Percentiles rank a stretch among this genome's conserved stretches.
These are phyloP conservation scores for Helleia helle DNA, from an alignment of 2,888 invertebrate genomes.

Conservation along the genomic window DNA sequence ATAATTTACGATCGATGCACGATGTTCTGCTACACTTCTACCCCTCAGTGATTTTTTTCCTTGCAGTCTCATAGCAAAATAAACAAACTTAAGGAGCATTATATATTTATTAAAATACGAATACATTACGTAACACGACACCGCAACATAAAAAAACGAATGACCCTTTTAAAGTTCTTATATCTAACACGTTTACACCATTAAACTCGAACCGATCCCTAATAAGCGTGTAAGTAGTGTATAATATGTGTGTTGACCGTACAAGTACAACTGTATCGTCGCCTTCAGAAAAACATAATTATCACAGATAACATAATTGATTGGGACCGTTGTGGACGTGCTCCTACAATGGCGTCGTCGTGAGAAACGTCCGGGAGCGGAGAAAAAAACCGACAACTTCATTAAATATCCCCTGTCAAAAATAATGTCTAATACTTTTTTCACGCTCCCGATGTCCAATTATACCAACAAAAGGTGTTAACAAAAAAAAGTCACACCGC, in stretches of 20 bases:
- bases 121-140: too few relatives aligned
- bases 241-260: conserved; percentile 59
- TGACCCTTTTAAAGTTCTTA: background rate
- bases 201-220: conserved; percentile 15
- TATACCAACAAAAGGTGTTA: conserved; percentile 72
- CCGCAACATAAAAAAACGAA: background rate
- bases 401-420: conserved; percentile 73
- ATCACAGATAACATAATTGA: conserved; percentile 71
- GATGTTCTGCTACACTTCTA: too few relatives aligned
- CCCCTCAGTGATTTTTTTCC: too few relatives aligned
- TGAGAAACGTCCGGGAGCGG: conserved; percentile 48
- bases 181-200: conserved; percentile 4
- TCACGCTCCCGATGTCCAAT: conserved; percentile 69
- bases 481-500: conserved; percentile 56
- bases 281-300: conserved; percentile 42
- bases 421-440: conserved; percentile 68
- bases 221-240: conserved; percentile 55
- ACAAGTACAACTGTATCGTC: conserved; percentile 33
- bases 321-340: conserved; percentile 63
- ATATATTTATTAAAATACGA: too few relatives aligned
- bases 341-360: conserved; percentile 54
- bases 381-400: conserved; percentile 58
- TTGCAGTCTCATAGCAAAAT: too few relatives aligned
- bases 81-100: too few relatives aligned
- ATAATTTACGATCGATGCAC: too few relatives aligned